Conservation (phyloP, 2,113 vertebrate genomes). For the Vireo altiloquus region DNA sequence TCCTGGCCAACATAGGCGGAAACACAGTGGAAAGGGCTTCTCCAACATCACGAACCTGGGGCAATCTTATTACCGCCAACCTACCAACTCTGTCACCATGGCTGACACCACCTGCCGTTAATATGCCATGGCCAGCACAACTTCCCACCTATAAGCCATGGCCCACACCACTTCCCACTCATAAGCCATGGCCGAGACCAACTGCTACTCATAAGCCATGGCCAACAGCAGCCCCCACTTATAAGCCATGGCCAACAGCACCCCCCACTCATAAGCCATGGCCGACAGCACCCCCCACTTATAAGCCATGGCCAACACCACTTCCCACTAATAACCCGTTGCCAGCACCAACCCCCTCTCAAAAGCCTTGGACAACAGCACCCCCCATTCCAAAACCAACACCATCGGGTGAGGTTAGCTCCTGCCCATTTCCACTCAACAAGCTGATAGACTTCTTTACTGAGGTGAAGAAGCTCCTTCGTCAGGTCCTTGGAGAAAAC, state of each 20-base stretch:
- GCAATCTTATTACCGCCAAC: fast-evolving
- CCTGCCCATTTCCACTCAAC: not conserved
- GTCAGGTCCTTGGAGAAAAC: not conserved
- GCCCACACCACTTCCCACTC: fast-evolving
- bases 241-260: not conserved
- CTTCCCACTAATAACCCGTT: not conserved
- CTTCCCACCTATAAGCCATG: not conserved
- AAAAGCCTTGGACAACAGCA: not conserved
- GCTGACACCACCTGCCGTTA: fast-evolving
- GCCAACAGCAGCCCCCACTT: not conserved
- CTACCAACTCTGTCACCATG: not conserved
- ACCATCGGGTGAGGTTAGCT: fast-evolving
- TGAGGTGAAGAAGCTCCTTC: not conserved
- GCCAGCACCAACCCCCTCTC: not conserved
- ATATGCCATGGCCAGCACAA: not conserved
- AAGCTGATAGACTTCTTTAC: not conserved
- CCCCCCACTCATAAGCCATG: not conserved
- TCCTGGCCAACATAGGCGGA: fast-evolving
- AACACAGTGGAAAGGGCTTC: not conserved
- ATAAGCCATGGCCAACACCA: not conserved
- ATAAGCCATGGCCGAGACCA: not conserved
- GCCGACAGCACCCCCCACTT: fast-evolving
- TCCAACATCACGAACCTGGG: not conserved
- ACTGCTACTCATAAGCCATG: not conserved
- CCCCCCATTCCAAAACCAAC: not conserved